Evolutionary conservation across 2,888 invertebrate genomes (phyloP), one percentile per base, ranked within the genome.

Genomic region (Eubasilissa splendida): DNA sequence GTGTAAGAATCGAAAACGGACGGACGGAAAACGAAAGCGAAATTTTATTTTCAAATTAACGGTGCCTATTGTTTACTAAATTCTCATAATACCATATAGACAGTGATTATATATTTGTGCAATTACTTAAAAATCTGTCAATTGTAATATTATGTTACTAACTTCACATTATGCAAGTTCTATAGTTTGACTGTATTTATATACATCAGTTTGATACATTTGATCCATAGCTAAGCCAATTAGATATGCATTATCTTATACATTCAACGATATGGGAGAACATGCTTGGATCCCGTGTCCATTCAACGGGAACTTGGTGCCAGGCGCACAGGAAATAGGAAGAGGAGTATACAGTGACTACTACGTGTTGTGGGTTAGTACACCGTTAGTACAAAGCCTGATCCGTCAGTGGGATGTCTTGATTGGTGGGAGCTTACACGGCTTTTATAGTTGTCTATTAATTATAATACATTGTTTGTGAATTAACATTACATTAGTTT

Each of bases 191-290:
- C 11, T 53, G 1, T 52, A 12, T 54, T 52, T n/a, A 50, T 14
- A 7, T 9, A 0, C 14, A 70, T 70, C 70, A 8, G 54, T 71
- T 56, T 71, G 56, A 71, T 11, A 58, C 71, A 74, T 58, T 74
- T 42, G 58, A 42, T 12, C n/a, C 42, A 14, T 42, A 50, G 42
- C n/a, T 74, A 59, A 74, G 58, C 74, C 59, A 74, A 74, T 74
- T 74, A 50, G 9, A 50, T 42, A 14, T 58, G 59, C 74, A 74
- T 74, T 59, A 74, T 59, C 11, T 8, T 59, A 50, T 59, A 42
- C 59, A 74, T 74, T 74, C 11, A 58, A 59, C 50, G 58, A 71
- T 71, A 54, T 71, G 22, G 68, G 68, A 68, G 52, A 68, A 68
- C 68, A 68, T n/a, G 68, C 68, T 68, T 9, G 52, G 52, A 50